These are phyloP conservation scores for Canis aureus DNA, from an alignment of 2,113 vertebrate genomes.

Conservation along the genomic window DNA sequence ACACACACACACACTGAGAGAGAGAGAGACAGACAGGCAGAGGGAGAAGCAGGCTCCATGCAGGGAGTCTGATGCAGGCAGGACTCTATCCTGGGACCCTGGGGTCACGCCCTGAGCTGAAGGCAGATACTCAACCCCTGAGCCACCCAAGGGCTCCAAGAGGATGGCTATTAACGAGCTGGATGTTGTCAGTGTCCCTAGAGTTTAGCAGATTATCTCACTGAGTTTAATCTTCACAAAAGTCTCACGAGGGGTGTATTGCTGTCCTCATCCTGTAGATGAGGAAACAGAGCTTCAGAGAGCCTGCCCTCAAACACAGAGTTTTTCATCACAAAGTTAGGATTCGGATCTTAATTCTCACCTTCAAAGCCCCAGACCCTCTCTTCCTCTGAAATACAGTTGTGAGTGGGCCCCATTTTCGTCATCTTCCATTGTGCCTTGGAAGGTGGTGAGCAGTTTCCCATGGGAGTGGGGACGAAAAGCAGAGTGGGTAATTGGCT, in stretches of 20 bases:
- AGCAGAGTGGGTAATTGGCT: neutral
- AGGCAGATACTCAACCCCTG: no score
- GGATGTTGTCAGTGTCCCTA: neutral
- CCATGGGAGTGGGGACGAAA: neutral
- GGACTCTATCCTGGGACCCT: no score
- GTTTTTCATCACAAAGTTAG: neutral
- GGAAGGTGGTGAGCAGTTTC: neutral
- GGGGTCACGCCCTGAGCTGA: no score
- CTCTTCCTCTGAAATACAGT: neutral
- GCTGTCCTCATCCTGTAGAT: neutral
- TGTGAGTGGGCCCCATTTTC: neutral
- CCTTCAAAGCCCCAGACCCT: neutral
- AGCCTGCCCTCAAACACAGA: neutral
- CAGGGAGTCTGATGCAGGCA: no score
- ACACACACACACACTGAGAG: no score
- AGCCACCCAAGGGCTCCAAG: no score
- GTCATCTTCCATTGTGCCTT: neutral
- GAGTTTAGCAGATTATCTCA: neutral
- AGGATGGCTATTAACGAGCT: neutral
- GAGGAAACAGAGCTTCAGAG: neutral
- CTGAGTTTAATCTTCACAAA: neutral
- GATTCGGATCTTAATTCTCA: neutral
- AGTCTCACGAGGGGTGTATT: neutral
- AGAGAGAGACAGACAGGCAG: no score
- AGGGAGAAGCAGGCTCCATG: no score